Evolutionary conservation across 2,888 invertebrate genomes (phyloP), one percentile per base, ranked within the genome.

Genomic region (Norana najaformis): DNA sequence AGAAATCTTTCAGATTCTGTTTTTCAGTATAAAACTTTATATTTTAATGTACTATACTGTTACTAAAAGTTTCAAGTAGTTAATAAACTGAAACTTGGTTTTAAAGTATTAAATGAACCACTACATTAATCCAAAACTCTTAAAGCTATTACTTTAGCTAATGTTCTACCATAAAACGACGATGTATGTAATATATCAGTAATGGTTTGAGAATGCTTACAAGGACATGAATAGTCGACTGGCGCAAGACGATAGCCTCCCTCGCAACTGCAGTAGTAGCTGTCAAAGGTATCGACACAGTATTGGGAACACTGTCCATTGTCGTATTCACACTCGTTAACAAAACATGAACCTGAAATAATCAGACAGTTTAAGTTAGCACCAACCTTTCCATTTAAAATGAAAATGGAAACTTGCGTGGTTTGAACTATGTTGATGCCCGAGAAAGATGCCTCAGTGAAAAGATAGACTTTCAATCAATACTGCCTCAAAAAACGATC

Each of bases 261-360:
- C 30, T 39, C 34, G 88, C 92, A 92, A 30, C 37, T 37, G 69
- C 92, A 92, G 88, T 88, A 92, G 82, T 90, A 92, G 34, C 90
- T 90, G 47, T 91, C 91, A 34, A 89, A 90, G 83, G 91, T 91
- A 88, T 92, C 91, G 34, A 90, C 88, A 69, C 92, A 92, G 30
- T 83, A 41, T 41, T 92, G 92, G 30, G 89, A 83, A 53, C 92
- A 92, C 14, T 90, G 91, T 37, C 92, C 92, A 38, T 92, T 92
- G 88, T 90, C 89, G n/a, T 53, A 36, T 6, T 36, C 37, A 88
- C 92, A 92, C 89, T 92, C 91, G 69, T 91, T 90, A 16, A 39
- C 53, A 23, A 35, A 35, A 35, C 53, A 69, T 41, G 53, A n/a
- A 34, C 89, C 89, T 37, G 69, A 30, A 36, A 69, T n/a, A 69